Evolutionary conservation across 2,888 invertebrate genomes (phyloP).

Genomic region (Heliconius charithonia): DNA sequence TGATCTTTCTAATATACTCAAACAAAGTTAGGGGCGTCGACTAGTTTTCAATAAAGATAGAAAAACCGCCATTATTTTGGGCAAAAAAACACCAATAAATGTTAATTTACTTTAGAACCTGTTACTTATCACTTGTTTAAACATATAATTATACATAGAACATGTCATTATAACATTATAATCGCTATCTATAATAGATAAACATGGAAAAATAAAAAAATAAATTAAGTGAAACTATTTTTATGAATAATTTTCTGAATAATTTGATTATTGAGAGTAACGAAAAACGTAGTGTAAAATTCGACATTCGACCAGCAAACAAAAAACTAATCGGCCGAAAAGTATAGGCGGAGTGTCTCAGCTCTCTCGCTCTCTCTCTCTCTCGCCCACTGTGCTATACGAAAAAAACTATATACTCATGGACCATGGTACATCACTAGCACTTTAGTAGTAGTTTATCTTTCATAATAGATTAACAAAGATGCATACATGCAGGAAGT

Average conservation of each 20-base stretch:
- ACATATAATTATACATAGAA: neutral
- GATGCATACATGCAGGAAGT: constrained; percentile 20
- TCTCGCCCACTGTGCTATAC: no score
- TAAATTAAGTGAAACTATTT: neutral
- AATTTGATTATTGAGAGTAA: no score
- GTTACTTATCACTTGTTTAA: constrained; percentile 11
- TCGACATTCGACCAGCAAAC: neutral
- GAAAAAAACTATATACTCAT: no score
- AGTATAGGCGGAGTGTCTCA: neutral
- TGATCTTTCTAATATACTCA: neutral
- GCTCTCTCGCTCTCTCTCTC: neutral
- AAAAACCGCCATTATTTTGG: neutral
- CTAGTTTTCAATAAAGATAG: neutral
- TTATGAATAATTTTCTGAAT: neutral
- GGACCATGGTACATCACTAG: neutral
- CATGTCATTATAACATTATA: constrained; percentile 10
- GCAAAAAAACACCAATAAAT: neutral
- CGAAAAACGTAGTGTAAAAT: neutral
- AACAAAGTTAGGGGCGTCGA: neutral
- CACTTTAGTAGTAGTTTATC: constrained; percentile 26
- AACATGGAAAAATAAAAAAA: constrained; percentile 5
- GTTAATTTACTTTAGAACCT: neutral
- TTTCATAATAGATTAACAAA: constrained; percentile 35
- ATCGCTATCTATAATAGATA: constrained; percentile 5
- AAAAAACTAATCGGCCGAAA: neutral